A percentile compares a stretch with the other conserved stretches of the same genome.
Evolutionary conservation across 2,113 vertebrate species (phyloP).

Genomic region (Gadus macrocephalus): DNA sequence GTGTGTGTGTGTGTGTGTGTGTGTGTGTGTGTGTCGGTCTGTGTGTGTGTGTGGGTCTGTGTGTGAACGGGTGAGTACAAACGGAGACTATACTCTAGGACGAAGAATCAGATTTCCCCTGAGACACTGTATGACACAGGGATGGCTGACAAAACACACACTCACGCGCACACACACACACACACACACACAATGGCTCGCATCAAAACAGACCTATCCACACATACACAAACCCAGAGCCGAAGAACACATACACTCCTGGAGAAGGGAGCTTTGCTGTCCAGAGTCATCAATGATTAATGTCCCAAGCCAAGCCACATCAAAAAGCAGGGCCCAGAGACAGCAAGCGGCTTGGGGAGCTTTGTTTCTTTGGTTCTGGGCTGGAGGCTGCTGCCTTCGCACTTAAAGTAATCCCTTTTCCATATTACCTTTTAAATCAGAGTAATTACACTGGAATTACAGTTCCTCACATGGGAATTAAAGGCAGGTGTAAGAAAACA

Average conservation of each 20-base stretch:
- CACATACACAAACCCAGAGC: slow-evolving; percentile 41
- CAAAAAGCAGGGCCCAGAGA: slow-evolving; percentile 51
- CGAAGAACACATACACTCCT: slow-evolving; percentile 10
- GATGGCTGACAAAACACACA: too few species aligned
- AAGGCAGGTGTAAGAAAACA: background rate
- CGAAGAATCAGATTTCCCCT: slow-evolving; percentile 48
- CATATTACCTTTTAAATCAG: background rate
- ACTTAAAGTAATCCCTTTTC: background rate
- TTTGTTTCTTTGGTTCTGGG: background rate
- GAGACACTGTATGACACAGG: slow-evolving; percentile 35
- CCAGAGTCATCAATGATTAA: slow-evolving; percentile 66
- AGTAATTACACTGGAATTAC: slow-evolving; percentile 1
- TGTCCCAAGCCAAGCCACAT: slow-evolving; percentile 67
- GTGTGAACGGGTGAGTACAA: slow-evolving; percentile 1
- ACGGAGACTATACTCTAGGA: slow-evolving; percentile 25
- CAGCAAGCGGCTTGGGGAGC: slow-evolving; percentile 44
- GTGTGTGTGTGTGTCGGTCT: background rate
- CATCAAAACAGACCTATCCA: slow-evolving; percentile 12
- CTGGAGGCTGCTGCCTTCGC: too few species aligned
- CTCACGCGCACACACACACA: slow-evolving; percentile 34
- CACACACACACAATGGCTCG: slow-evolving; percentile 29
- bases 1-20: slow-evolving; percentile 5
- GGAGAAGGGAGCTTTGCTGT: slow-evolving; percentile 42
- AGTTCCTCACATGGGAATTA: background rate
- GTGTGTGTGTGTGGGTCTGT: background rate